A percentile compares a stretch with the other conserved stretches of the same genome.
Conservation (phyloP, 2,113 vertebrate species). For the Vimba vimba region DNA sequence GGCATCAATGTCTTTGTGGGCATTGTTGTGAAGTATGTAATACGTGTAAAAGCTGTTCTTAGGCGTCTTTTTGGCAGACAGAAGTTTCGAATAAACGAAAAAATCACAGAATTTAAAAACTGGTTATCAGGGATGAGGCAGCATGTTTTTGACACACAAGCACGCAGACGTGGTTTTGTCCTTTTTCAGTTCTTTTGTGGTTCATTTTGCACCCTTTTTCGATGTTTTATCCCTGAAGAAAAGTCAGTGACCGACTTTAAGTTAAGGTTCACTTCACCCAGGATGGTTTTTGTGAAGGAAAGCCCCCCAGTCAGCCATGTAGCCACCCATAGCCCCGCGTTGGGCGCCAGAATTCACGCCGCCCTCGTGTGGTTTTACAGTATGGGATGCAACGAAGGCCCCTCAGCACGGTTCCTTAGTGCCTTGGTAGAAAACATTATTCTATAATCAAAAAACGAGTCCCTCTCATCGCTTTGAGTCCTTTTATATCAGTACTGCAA, state of each 20-base stretch:
- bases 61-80: conserved; percentile 65
- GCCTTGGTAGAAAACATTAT: conserved; percentile 73
- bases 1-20: conserved; percentile 85
- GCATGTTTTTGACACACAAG: conserved; percentile 26
- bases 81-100: conserved; percentile 74
- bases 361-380: conserved; percentile 43
- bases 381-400: conserved; percentile 46
- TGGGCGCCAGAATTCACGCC: neutral
- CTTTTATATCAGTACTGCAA: neutral
- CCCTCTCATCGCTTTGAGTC: neutral
- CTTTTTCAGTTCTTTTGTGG: neutral
- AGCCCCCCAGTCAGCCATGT: conserved; percentile 19
- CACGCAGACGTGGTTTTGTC: conserved; percentile 23
- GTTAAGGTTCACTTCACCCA: neutral
- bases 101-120: conserved; percentile 61
- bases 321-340: neutral
- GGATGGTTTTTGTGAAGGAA: conserved; percentile 14
- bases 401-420: conserved; percentile 70
- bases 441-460: conserved; percentile 51
- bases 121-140: conserved; percentile 55
- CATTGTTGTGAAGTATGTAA: conserved; percentile 84
- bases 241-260: neutral
- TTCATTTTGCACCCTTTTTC: neutral
- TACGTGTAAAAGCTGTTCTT: conserved; percentile 81
- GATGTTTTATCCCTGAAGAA: neutral